Evolutionary conservation across 2,888 invertebrate genomes (phyloP).

Genomic region (Neocrepidodera transversa): DNA sequence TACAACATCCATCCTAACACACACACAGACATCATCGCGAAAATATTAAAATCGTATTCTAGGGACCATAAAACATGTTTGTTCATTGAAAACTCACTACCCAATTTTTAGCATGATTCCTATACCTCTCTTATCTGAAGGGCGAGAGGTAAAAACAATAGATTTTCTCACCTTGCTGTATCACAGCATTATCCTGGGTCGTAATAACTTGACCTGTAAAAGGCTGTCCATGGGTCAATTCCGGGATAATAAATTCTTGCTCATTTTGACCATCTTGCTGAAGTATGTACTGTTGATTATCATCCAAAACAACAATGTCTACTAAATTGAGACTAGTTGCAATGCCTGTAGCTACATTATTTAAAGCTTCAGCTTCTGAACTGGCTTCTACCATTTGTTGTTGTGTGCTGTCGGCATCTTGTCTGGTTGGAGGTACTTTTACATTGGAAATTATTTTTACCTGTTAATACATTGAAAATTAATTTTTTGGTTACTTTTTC

Average conservation of each 20-base stretch:
- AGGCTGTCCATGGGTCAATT: slow-evolving; percentile 44
- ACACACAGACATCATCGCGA: no score
- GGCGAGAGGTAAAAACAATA: no score
- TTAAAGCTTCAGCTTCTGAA: slow-evolving; percentile 64
- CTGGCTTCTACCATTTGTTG: slow-evolving; percentile 58
- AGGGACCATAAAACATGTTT: no score
- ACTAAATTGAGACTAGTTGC: slow-evolving; percentile 66
- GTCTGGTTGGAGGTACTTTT: slow-evolving; percentile 40
- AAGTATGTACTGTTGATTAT: slow-evolving; percentile 67
- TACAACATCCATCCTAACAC: no score
- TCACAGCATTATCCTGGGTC: slow-evolving; percentile 43
- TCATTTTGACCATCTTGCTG: slow-evolving; percentile 50
- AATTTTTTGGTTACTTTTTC: not conserved
- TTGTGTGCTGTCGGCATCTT: slow-evolving; percentile 30
- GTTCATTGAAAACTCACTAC: no score
- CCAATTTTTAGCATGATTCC: no score
- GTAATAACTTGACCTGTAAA: slow-evolving; percentile 45
- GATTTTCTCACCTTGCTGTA: slow-evolving; percentile 48
- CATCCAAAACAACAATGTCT: slow-evolving; percentile 67
- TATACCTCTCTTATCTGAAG: no score
- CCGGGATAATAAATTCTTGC: slow-evolving; percentile 59
- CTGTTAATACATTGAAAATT: slow-evolving; percentile 26
- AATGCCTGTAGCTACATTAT: slow-evolving; percentile 65
- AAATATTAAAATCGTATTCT: no score
- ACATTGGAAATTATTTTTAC: slow-evolving; percentile 51